Conservation (phyloP, 2,888 invertebrate species). For the Polylopha cassiicola region DNA sequence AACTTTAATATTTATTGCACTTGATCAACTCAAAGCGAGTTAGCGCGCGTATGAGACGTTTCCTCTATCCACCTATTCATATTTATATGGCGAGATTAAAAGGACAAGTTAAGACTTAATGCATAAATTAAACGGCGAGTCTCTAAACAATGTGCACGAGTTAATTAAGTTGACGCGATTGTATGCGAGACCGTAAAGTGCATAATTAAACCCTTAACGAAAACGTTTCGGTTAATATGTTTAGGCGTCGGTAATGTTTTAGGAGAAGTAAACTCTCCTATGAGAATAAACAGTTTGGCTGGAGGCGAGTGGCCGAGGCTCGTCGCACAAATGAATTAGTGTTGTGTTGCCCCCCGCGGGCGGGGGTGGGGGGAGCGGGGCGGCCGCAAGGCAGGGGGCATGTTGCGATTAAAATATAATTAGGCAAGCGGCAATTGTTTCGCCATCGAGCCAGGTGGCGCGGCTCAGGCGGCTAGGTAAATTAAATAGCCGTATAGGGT, state of each 20-base stretch:
- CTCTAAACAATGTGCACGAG: slow-evolving; percentile 64
- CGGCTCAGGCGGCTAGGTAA: slow-evolving; percentile 60
- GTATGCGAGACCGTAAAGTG: slow-evolving; percentile 63
- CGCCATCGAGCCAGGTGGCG: slow-evolving; percentile 72
- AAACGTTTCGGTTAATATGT: slow-evolving; percentile 73
- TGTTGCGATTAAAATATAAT: slow-evolving; percentile 76
- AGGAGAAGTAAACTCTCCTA: slow-evolving; percentile 74
- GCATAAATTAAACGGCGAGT: slow-evolving; percentile 59
- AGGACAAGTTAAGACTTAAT: slow-evolving; percentile 47
- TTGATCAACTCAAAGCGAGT: slow-evolving; percentile 61
- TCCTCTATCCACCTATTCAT: slow-evolving; percentile 29
- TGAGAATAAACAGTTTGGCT: slow-evolving; percentile 67
- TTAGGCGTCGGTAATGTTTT: slow-evolving; percentile 71
- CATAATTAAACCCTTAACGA: slow-evolving; percentile 71
- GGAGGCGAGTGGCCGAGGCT: slow-evolving; percentile 55
- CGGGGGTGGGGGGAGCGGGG: no score
- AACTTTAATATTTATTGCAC: slow-evolving; percentile 75
- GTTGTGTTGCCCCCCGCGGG: slow-evolving; percentile 41
- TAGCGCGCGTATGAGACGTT: slow-evolving; percentile 40
- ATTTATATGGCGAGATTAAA: slow-evolving; percentile 48
- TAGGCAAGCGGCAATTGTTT: slow-evolving; percentile 74
- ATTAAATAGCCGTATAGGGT: slow-evolving; percentile 72
- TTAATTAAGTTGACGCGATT: slow-evolving; percentile 72
- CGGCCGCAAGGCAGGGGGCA: slow-evolving; percentile 41
- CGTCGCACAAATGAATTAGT: slow-evolving; percentile 71